Base-by-base conservation (phyloP, 2,113 vertebrate species). In the Chaetodon auriga region DNA sequence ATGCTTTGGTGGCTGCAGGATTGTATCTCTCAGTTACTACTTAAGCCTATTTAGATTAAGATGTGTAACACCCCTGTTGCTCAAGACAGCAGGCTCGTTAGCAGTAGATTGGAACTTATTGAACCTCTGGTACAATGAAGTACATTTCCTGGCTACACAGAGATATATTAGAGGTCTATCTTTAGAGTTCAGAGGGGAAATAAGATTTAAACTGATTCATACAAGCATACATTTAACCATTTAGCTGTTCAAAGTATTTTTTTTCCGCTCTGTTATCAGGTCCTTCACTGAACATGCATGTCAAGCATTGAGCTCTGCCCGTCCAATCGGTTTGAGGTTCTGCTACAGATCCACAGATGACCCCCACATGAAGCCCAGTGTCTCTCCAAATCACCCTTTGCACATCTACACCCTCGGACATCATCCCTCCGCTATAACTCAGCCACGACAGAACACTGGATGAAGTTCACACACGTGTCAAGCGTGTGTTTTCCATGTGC, bases 281-380 rank as follows among this genome's bases (percentile, higher is more conserved):
- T 80, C 76, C 82, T 81, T 88, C 75, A 86, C 81, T 95, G 94
- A 96, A 94, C 97, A 98, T 97, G 96, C 97, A 97, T 94, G 94
- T 97, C 96, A 98, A 97, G 96, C 97, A 96, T 95, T 96, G 95
- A 97, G 96, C 96, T 97, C 96, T 96, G 96, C 96, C 94, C 96
- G 93, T 96, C 96, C 95, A 95, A 94, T 94, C 92, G 94, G 93
- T 96, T 97, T 97, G 97, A 97, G 97, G 94, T 99, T 97, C 97
- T 99, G 97, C 97, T 96, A 97, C 97, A 97, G 96, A 96, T 82
- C 84, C 84, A 92, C 69, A 90, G 80, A 80, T 12, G 75, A 77
- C 63, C 73, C 62, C 23, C 64, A 68, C 73, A 73, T 69, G 73
- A 57, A 73, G 70, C 63, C 45, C 30, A 69, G 80, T 12, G 36